Base-by-base conservation (phyloP, 2,888 invertebrate species). In the Acleris holmiana region DNA sequence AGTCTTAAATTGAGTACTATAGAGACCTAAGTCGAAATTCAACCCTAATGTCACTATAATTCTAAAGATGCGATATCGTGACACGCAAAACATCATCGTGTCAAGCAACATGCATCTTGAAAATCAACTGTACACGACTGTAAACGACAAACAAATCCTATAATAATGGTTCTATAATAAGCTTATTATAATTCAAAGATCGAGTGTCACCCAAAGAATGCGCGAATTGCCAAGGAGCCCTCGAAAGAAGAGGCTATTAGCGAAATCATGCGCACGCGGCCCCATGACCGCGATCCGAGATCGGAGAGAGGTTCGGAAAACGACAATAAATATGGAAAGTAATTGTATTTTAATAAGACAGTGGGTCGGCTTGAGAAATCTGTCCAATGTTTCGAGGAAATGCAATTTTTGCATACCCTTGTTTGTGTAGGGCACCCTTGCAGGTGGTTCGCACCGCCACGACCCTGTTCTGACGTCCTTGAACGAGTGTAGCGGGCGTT, bases 301-400 rank as follows among this genome's bases (percentile, higher is more conserved):
- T 76, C 71, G 79, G 87, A 79, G 86, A 88, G 88, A 88, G 86
- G 84, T 77, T 75, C 73, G 76, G 73, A 74, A 80, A 82, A 76
- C 76, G 77, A 78, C 84, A 79, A 84, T 85, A 84, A 86, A 86
- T 83, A 84, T 86, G 86, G 84, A 84, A 87, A 88, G 86, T 79
- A 78, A 83, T 80, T 76, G 79, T 73, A 73, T 71, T 76, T 82
- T 80, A 77, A 79, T 76, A 77, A 75, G 72, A 76, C 71, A 68
- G 70, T 69, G 71, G 72, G 75, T 75, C 48, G 55, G 21, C 64
- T 65, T 58, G 54, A 55, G 60, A 64, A 59, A 59, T 46, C 44
- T 55, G 29, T 17, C 6, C 15, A 35, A 49, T 25, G 40, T 21
- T 59, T 55, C 65, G 60, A 6, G 49, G 65, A 65, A 65, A 49